Base-by-base conservation (phyloP, 2,797 vertebrate genomes). In the Coracias cyanogaster region DNA sequence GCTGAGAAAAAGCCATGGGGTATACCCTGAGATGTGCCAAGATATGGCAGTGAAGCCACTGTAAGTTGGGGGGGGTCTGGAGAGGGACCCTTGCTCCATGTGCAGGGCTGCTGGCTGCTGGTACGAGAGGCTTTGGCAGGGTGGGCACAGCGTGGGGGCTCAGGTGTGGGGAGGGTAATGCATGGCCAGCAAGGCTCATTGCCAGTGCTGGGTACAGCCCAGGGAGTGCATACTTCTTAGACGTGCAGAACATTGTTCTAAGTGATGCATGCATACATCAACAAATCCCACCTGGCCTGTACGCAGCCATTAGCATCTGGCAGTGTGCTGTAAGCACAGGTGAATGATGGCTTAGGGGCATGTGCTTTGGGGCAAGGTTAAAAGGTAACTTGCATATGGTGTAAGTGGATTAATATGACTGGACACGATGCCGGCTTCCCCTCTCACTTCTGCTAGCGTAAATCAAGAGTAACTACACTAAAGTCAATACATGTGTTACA, bases 251-350 rank as follows among this genome's bases (percentile, higher is more conserved):
- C 67, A 35, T 12, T 3, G 4, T 6, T 82, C 54, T 72, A 70
- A 83, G 80, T 86, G 85, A 73, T 93, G 52, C 4, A 67, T 29
- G 21, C 74, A 51, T 70, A 69, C 37, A 92, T 86, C 90, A 88
- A 84, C 94, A 95, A 96, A 90, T 96, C 96, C 95, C 95, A 77
- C 91, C 90, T 91, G 93, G 73, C 80, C 82, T 72, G 37, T 66
- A 72, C 6, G 15, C 64, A 84, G 85, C 87, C 70, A 90, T 95
- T 93, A 94, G 73, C 85, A 91, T 82, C 88, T 94, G 94, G 91
- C 87, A 97, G 82, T 72, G 82, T 69, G 52, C 73, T 86, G 70
- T 70, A 73, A 84, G 77, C 72, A 57, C 57, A 90, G 80, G 82
- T 95, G 91, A 96, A 54, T 93, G 64, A 96, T 94, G 77, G 79